Evolutionary conservation across 30 jellyfish, hydroid and myxozoan species (phyloP).

Genomic region (Hydractinia echinata): DNA sequence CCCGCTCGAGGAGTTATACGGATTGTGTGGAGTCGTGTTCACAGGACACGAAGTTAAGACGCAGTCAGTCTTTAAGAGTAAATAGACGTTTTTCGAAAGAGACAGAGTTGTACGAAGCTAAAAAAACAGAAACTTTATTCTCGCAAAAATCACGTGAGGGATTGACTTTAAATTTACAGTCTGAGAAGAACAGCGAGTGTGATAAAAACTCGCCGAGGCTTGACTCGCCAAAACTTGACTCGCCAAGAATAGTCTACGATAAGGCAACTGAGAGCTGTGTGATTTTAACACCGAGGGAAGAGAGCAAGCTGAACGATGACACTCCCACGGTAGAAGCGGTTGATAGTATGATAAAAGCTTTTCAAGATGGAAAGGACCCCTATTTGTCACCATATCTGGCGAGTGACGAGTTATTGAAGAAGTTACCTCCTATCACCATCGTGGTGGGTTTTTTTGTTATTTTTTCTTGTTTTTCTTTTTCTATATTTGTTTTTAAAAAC

Average conservation of each 20-base stretch:
- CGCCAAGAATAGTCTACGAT: conserved; percentile 12
- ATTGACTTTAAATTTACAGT: too few relatives aligned
- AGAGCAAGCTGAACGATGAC: not conserved
- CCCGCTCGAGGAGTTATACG: conserved; percentile 24
- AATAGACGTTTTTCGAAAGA: too few relatives aligned
- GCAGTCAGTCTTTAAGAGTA: not conserved
- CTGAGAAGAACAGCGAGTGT: too few relatives aligned
- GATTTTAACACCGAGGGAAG: conserved; percentile 10
- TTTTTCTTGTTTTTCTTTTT: not conserved
- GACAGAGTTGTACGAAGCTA: too few relatives aligned
- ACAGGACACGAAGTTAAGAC: not conserved
- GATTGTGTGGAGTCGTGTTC: not conserved
- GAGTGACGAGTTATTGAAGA: conserved; percentile 50
- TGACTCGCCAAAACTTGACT: not conserved
- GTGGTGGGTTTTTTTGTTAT: conserved; percentile 55
- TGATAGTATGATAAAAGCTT: not conserved
- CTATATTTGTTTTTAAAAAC: not conserved
- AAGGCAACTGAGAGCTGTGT: conserved; percentile 9
- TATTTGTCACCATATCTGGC: conserved; percentile 93
- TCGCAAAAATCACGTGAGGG: too few relatives aligned
- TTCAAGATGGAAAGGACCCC: conserved; percentile 56
- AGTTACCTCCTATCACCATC: conserved; percentile 71
- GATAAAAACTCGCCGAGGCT: too few relatives aligned
- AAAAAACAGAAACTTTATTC: too few relatives aligned
- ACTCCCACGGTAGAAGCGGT: not conserved